Base-by-base conservation (phyloP, 2,797 vertebrate genomes). In the Acanthopagrus latus region DNA sequence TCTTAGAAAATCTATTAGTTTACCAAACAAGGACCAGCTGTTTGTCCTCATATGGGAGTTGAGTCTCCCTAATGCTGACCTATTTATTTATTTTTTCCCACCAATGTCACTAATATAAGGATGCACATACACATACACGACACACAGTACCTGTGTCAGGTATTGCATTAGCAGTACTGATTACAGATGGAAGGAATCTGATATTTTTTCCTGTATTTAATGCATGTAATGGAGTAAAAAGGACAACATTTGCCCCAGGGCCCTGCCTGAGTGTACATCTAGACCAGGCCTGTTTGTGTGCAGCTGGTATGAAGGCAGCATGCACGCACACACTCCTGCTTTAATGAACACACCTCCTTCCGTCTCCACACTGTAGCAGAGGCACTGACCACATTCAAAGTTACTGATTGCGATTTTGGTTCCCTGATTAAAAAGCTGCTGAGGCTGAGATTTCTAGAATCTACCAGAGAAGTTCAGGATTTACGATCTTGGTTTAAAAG, bases 181-280 rank as follows among this genome's bases (percentile, higher is more conserved):
- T 76, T 68, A 71, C 83, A 62, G n/a, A 38, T 57, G 76, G 86
- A 76, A 85, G 64, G 77, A 86, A 91, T 91, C 52, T 62, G 60
- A 64, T 48, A 8, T 43, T 71, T 27, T 63, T 51, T 51, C 62
- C 51, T 78, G 60, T n/a, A n/a, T n/a, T n/a, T n/a, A n/a, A n/a
- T n/a, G n/a, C n/a, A n/a, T n/a, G n/a, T n/a, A n/a, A n/a, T n/a
- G n/a, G n/a, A n/a, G n/a, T n/a, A n/a, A n/a, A n/a, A n/a, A n/a
- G n/a, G n/a, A n/a, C n/a, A n/a, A n/a, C n/a, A n/a, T n/a, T 3
- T 38, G 70, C 80, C 68, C 16, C 6, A 4, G 38, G 56, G 71
- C 71, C 25, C 25, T 38, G 21, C 17, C 7, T 68, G 25, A 43
- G 41, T 21, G 44, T 18, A 69, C 68, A 71, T 76, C 74, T 68